Conservation (phyloP, 2,797 vertebrate genomes). For the Eidolon dupreanum region DNA sequence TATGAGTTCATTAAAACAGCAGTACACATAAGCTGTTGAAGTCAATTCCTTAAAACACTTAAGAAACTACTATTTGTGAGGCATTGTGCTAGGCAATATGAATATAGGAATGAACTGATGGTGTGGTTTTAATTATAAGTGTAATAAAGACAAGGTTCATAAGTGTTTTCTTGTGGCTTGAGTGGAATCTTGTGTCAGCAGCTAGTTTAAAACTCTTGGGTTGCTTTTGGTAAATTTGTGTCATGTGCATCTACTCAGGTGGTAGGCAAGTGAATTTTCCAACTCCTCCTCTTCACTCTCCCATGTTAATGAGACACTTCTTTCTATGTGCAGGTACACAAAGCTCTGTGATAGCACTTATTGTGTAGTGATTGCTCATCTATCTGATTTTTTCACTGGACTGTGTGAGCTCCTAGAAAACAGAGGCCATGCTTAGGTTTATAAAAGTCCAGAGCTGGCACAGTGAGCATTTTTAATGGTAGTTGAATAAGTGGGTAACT, state of each 20-base stretch:
- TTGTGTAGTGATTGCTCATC: neutral
- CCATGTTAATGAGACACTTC: neutral
- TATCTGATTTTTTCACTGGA: neutral
- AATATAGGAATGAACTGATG: neutral
- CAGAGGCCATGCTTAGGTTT: neutral
- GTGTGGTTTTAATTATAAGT: neutral
- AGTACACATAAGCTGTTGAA: neutral
- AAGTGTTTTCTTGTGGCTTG: neutral
- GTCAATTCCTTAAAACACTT: neutral
- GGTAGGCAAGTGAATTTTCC: neutral
- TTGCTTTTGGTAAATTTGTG: neutral
- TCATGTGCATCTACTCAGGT: neutral
- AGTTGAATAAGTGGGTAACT: neutral
- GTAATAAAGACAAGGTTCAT: neutral
- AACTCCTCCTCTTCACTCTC: fast-evolving
- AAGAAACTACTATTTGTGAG: neutral
- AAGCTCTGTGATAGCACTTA: neutral
- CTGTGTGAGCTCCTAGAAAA: neutral
- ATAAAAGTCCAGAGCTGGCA: neutral
- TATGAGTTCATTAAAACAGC: neutral
- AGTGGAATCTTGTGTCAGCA: neutral
- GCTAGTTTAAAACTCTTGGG: neutral
- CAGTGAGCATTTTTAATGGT: neutral
- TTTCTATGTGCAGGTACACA: neutral
- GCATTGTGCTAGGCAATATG: neutral